Evolutionary conservation across 2,797 vertebrate species (phyloP).

Genomic region (Pygocentrus nattereri): DNA sequence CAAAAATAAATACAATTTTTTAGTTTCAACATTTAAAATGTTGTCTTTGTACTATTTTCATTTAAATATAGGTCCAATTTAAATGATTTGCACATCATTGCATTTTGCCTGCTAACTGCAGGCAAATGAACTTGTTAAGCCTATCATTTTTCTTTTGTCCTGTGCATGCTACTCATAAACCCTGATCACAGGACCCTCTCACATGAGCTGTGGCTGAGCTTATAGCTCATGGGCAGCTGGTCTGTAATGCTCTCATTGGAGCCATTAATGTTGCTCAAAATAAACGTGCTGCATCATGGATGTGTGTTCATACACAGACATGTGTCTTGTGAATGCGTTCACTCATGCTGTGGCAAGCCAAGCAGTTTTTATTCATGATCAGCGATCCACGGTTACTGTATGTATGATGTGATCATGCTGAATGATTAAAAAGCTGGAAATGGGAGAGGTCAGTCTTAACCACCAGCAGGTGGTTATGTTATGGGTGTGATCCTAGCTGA

Average conservation of each 20-base stretch:
- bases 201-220: neutral
- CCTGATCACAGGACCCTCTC: constrained; percentile 27
- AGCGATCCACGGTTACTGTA: neutral
- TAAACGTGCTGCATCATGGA: neutral
- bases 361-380: neutral
- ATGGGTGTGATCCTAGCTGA: constrained; percentile 2
- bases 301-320: constrained; percentile 1
- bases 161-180: neutral
- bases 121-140: neutral
- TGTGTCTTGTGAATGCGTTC: neutral
- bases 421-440: neutral
- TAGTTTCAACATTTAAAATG: too few species aligned
- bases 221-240: neutral
- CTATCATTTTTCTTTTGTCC: neutral
- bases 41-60: too few species aligned
- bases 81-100: too few species aligned
- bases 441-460: neutral
- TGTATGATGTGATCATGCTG: neutral
- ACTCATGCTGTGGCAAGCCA: neutral
- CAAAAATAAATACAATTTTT: too few species aligned
- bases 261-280: neutral
- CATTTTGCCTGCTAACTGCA: too few species aligned
- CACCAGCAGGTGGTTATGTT: neutral
- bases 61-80: too few species aligned
- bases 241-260: neutral